These are phyloP conservation scores for Neoarius graeffei DNA, from an alignment of 2,113 vertebrate species.

Conservation along the genomic window DNA sequence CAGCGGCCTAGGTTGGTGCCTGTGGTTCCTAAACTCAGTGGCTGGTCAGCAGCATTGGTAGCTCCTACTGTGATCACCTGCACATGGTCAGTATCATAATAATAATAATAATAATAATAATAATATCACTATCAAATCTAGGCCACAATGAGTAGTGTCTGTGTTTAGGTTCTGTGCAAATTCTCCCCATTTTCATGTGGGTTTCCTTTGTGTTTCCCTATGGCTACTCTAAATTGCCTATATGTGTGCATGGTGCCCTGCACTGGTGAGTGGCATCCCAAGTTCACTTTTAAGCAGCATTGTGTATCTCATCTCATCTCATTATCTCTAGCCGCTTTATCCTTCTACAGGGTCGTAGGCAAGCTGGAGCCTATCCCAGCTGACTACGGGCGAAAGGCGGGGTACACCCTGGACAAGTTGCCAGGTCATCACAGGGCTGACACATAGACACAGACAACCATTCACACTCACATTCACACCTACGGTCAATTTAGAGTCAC, in stretches of 20 bases:
- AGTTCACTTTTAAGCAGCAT: background rate
- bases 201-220: background rate
- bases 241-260: background rate
- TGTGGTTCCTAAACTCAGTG: slow-evolving; percentile 73
- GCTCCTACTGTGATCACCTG: slow-evolving; percentile 90
- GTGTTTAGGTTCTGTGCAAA: background rate
- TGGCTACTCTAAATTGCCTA: background rate
- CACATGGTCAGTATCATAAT: background rate
- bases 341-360: too few species aligned
- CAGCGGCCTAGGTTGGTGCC: slow-evolving; percentile 87
- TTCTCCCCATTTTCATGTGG: background rate
- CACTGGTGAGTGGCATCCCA: background rate
- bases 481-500: too few species aligned
- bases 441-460: too few species aligned
- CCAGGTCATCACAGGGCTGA: too few species aligned
- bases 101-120: background rate
- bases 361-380: too few species aligned
- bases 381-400: too few species aligned
- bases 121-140: background rate
- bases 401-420: too few species aligned
- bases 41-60: slow-evolving; percentile 79
- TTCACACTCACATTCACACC: too few species aligned
- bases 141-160: background rate
- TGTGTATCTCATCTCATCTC: too few species aligned
- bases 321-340: too few species aligned